Base-by-base conservation (phyloP, 2,888 invertebrate species). In the Brachyopa scutellaris region DNA sequence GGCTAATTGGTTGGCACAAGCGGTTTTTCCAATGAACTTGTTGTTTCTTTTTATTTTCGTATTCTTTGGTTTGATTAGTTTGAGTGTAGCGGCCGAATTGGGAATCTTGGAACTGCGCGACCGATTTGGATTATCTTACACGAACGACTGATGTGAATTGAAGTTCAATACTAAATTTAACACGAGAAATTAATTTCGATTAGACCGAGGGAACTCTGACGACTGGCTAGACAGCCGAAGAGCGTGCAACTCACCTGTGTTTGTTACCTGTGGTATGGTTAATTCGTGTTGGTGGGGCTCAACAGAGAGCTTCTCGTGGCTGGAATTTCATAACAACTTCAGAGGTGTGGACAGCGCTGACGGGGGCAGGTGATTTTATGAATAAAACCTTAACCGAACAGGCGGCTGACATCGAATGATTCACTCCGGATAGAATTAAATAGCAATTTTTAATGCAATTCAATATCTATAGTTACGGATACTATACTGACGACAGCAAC, bases 121-220 rank as follows among this genome's bases (percentile, higher is more conserved):
- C 76, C 70, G 64, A 53, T 13, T 64, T 31, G 47, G 45, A 36
- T 70, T 70, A 40, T 70, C 49, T 82, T 64, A 51, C 62, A 62
- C 69, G 70, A 64, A 33, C 70, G 70, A 82, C 82, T 82, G 70
- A 66, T 45, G 40, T 55, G 64, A 77, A 77, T 49, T 61, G 45
- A 77, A 77, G 76, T 66, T 72, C 77, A 82, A 82, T 77, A 82
- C 70, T 77, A 82, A 82, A 76, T 77, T 72, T 82, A 82, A 77
- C 66, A 61, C 66, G 51, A 40, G 69, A 80, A 76, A 70, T 40
- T 69, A 19, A 69, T 64, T 74, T 59, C 49, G 62, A 69, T 80
- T 76, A 76, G 69, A 62, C 53, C 26, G 17, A 26, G 21, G 17
- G 26, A 42, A 19, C 40, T 38, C 33, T 38, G 62, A 53, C 45